Conservation (phyloP, 2,888 invertebrate species). For the Eurois occulta region DNA sequence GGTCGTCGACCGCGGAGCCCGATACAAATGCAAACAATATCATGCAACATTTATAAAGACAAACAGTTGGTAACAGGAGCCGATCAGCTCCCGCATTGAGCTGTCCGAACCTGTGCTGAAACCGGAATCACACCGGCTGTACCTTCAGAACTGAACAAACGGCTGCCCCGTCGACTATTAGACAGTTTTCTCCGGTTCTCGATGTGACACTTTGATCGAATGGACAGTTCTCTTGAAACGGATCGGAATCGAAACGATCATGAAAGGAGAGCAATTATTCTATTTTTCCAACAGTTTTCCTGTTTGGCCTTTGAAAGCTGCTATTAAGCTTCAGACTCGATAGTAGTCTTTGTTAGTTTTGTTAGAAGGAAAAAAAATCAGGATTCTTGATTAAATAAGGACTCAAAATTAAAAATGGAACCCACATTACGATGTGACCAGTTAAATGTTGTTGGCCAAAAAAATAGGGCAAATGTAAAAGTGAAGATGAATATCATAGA, state of each 20-base stretch:
- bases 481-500: neutral
- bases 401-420: neutral
- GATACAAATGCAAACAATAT: slow-evolving; percentile 88
- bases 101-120: slow-evolving; percentile 31
- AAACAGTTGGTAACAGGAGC: slow-evolving; percentile 74
- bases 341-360: slow-evolving; percentile 32
- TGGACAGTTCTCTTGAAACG: slow-evolving; percentile 36
- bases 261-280: slow-evolving; percentile 33
- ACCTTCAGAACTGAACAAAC: slow-evolving; percentile 38
- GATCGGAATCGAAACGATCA: slow-evolving; percentile 34
- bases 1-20: slow-evolving; percentile 79
- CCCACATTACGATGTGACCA: neutral
- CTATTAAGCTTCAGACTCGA: slow-evolving; percentile 30
- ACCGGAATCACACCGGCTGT: slow-evolving; percentile 36
- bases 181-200: slow-evolving; percentile 28
- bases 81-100: slow-evolving; percentile 53
- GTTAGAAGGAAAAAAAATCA: neutral
- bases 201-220: slow-evolving; percentile 49
- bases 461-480: neutral
- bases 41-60: slow-evolving; percentile 86
- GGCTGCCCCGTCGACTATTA: slow-evolving; percentile 21
- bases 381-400: neutral
- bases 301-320: slow-evolving; percentile 34
- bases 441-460: neutral
- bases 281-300: slow-evolving; percentile 48